Base-by-base conservation (phyloP, 2,113 vertebrate genomes). In the Sander lucioperca region DNA sequence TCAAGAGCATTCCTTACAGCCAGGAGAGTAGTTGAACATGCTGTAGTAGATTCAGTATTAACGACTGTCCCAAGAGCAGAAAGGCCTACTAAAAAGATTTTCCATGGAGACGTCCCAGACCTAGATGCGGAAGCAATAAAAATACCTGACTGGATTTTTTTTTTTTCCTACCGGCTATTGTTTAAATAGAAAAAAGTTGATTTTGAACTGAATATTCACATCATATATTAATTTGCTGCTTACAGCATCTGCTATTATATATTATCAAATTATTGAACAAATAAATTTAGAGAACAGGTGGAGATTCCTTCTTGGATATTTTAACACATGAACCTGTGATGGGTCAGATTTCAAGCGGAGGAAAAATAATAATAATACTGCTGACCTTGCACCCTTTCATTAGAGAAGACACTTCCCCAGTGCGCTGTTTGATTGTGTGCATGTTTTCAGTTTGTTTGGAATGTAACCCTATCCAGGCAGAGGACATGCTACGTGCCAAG, bases 381-480 rank as follows among this genome's bases (percentile, higher is more conserved):
- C 57, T 77, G 67, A 88, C 85, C 80, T 74, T 8, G 18, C 27
- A 67, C 16, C 75, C 68, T 86, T 89, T 93, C 77, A 91, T 88
- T 83, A 90, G 73, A 74, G 80, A 74, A 54, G 82, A 90, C 83
- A 80, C 25, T 68, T 90, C 84, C 79, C 69, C 72, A 77, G 47
- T 6, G 62, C 30, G 2, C 76, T 70, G 83, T 88, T 88, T 92
- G 83, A 85, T 90, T 86, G 82, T 82, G 88, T 84, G 59, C 86
- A 74, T n/a, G 67, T 76, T 82, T 70, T 76, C 27, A 30, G 80
- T 90, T 92, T 93, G 89, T 94, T 94, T 91, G 61, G 51, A 64
- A 56, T 76, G 88, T 90, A 94, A 93, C 53, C 53, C 33, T 27
- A 92, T 68, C 70, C 88, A 58, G 51, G 36, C 36, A 56, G 59